A percentile compares a stretch with the other conserved stretches of the same genome.
Evolutionary conservation across 2,888 invertebrate genomes (phyloP).

Genomic region (Drosophila lutescens): DNA sequence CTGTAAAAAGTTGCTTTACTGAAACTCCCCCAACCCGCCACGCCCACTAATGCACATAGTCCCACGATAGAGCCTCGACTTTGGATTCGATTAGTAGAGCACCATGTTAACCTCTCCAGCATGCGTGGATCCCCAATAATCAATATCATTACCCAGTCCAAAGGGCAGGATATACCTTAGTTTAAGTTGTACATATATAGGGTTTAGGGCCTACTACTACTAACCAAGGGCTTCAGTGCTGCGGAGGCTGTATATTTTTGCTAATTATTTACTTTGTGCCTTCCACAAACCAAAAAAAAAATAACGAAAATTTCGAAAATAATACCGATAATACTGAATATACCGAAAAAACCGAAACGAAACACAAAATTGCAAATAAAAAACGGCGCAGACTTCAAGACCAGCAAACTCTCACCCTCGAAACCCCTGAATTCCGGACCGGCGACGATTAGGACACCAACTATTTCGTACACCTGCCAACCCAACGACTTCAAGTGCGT

Average conservation of each 20-base stretch:
- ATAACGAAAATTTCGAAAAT: background rate
- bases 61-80: background rate
- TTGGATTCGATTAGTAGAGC: background rate
- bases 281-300: slow-evolving; percentile 5
- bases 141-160: background rate
- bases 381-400: slow-evolving; percentile 74
- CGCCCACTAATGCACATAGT: slow-evolving; percentile 8
- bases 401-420: slow-evolving; percentile 54
- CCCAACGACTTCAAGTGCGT: slow-evolving; percentile 83
- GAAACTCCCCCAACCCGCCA: background rate
- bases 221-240: slow-evolving; percentile 20
- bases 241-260: slow-evolving; percentile 17
- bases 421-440: slow-evolving; percentile 36
- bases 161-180: background rate
- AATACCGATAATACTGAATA: slow-evolving; percentile 6
- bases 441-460: slow-evolving; percentile 38
- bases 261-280: slow-evolving; percentile 23
- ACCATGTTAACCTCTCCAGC: slow-evolving; percentile 8
- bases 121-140: slow-evolving; percentile 5
- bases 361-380: slow-evolving; percentile 3
- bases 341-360: slow-evolving; percentile 9
- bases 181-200: slow-evolving; percentile 3
- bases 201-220: slow-evolving; percentile 15
- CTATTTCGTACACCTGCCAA: slow-evolving; percentile 73
- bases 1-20: slow-evolving; percentile 18